Evolutionary conservation across 2,113 vertebrate genomes (phyloP).

Genomic region (Pholis gunnellus): DNA sequence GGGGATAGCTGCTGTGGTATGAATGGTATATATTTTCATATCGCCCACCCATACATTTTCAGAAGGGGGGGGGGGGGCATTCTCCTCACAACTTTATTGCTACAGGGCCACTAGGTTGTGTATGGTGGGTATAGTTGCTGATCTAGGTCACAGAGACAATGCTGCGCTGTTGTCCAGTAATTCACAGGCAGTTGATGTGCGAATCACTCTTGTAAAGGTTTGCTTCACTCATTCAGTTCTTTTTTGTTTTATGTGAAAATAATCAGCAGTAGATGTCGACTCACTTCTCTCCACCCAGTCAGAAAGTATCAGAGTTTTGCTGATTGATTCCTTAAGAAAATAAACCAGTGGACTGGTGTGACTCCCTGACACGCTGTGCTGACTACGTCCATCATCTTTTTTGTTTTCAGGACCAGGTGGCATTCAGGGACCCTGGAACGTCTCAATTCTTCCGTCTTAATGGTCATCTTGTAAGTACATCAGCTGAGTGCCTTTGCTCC

Average conservation of each 20-base stretch:
- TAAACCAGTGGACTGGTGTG: not conserved
- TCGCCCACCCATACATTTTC: not conserved
- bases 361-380: constrained; percentile 16
- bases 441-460: not conserved
- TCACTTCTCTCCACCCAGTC: not conserved
- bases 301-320: not conserved
- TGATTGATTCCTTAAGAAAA: not conserved
- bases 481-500: not conserved
- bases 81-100: not conserved
- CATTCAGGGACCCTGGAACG: not conserved
- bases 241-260: not conserved
- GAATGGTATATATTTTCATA: not conserved
- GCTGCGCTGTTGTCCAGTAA: constrained; percentile 38
- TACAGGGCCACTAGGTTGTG: not conserved
- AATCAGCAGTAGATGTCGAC: not conserved
- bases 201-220: not conserved
- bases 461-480: constrained; percentile 50
- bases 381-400: constrained; percentile 14
- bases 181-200: constrained; percentile 3
- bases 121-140: not conserved
- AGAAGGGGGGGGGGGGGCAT: not conserved
- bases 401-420: constrained; percentile 38
- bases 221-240: not conserved
- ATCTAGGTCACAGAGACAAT: constrained; percentile 55
- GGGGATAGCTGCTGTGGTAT: not conserved